Base-by-base conservation (phyloP, 2,888 invertebrate species). In the Pandemis heparana region DNA sequence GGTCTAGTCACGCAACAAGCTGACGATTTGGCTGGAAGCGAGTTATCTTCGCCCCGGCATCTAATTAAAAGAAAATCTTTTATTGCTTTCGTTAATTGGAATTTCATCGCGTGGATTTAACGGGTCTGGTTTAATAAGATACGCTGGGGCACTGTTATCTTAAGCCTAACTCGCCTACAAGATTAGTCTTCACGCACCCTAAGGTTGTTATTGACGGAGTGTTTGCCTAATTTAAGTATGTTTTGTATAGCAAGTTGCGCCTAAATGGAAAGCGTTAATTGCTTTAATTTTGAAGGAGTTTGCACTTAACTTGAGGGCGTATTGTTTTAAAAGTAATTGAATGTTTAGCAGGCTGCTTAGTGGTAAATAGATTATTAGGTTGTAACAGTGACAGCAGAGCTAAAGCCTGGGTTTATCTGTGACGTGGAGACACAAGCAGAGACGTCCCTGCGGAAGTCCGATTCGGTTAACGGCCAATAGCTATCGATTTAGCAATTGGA, bases 11-110 rank as follows among this genome's bases (percentile, higher is more conserved):
- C 94, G 94, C 94, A 74, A 74, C 74, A 53, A 74, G 60, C 74
- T 70, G 74, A 74, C 74, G 74, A 74, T 74, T 74, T 72, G 86
- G 87, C 84, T 86, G 88, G 60, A 65, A 69, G 84, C 92, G 85
- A 89, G 87, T 89, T 92, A 92, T 92, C 92, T 91, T 83, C 88
- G 85, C 88, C 85, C 86, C 83, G 85, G 85, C 85, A 89, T 90
- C 90, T 91, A 91, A 91, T 91, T 92, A 91, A 67, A 56, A 89
- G 85, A 83, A 87, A 86, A 87, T 85, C 87, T 88, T 84, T 84
- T 83, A 79, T 78, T 77, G 77, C 74, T 78, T 66, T 53, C 75
- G 76, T 77, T 78, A 77, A 78, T 79, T 79, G 66, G 41, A 56
- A 67, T 77, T 74, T 69, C 59, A 67, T 51, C 71, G 59, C 56